phyloP scores from a whole-genome alignment of 2,888 invertebrate species.

The Macrosiphum euphorbiae region DNA sequence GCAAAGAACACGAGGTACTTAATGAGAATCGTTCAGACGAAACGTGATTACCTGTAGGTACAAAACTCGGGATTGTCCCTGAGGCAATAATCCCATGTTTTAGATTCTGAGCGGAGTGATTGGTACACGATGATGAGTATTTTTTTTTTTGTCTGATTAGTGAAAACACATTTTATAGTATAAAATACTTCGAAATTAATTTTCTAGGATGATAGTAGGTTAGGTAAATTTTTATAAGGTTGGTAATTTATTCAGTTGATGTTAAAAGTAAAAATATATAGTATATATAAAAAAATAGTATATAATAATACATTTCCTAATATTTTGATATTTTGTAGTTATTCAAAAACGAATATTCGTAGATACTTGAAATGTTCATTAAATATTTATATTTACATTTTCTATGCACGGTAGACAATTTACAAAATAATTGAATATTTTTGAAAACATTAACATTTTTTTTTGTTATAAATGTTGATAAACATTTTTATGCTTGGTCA shows the following conservation, averaged over 20 bases:
- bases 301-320: no score
- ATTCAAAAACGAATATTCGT: neutral
- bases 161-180: neutral
- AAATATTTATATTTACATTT: neutral
- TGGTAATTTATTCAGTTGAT: neutral
- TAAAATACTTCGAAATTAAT: neutral
- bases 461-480: neutral
- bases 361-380: neutral
- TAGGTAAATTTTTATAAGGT: neutral
- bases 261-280: neutral
- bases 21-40: constrained; percentile 44
- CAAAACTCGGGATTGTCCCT: neutral
- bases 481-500: neutral
- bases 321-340: neutral
- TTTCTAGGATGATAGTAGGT: neutral
- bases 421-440: neutral
- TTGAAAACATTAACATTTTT: neutral
- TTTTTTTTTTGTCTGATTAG: neutral
- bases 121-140: neutral
- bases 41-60: constrained; percentile 23
- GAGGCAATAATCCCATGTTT: neutral
- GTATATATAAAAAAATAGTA: no score
- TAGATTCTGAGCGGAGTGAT: neutral
- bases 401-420: neutral
- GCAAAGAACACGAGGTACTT: constrained; percentile 25